A percentile compares a stretch with the other conserved stretches of the same genome.
Conservation (phyloP, 1,140 invertebrate species). For the Holcopasites calliopsidis region DNA sequence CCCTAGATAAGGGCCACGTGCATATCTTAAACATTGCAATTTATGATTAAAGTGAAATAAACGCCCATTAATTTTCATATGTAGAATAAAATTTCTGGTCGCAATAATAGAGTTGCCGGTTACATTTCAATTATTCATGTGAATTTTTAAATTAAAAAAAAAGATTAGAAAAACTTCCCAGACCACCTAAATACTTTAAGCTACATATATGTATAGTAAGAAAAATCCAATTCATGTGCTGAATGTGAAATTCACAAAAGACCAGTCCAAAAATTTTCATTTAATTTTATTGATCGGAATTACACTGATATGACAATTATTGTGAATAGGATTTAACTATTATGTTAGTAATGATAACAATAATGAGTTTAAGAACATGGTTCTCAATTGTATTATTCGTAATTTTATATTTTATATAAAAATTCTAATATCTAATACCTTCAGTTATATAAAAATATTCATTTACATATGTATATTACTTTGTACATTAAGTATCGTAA, state of each 20-base stretch:
- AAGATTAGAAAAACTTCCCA: slow-evolving; percentile 2
- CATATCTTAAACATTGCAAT: slow-evolving; percentile 3
- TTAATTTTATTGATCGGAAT: too few relatives aligned
- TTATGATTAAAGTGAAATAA: background rate
- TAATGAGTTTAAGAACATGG: background rate
- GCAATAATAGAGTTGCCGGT: background rate
- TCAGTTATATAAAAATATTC: too few relatives aligned
- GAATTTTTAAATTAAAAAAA: background rate
- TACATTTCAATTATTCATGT: background rate
- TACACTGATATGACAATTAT: background rate
- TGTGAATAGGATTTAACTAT: background rate
- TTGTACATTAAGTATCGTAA: background rate
- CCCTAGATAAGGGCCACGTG: background rate
- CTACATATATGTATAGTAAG: too few relatives aligned
- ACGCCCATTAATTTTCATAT: background rate
- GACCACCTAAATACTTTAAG: background rate
- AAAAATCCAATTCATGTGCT: too few relatives aligned
- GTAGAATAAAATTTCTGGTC: background rate
- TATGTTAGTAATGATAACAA: background rate
- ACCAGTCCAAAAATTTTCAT: too few relatives aligned
- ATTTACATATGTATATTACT: background rate
- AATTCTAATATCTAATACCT: background rate
- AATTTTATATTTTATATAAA: background rate
- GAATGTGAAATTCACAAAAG: background rate
- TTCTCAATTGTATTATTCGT: background rate